Percentiles rank a stretch among this genome's conserved stretches.
Evolutionary conservation across 2,797 vertebrate species (phyloP).

Genomic region (Pempheris klunzingeri): DNA sequence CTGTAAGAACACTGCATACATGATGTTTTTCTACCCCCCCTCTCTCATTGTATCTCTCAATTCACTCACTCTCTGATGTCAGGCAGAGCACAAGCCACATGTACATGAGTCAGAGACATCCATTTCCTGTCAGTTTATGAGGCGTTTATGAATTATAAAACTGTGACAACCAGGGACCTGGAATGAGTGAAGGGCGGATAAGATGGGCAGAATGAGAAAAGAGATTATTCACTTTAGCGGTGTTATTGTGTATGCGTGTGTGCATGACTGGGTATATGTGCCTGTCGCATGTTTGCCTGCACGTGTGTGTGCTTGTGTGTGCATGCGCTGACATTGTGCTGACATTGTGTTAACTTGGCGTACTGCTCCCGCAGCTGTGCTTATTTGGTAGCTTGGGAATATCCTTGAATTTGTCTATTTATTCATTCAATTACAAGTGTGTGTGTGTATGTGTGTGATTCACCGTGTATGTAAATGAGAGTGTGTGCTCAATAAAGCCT

Average conservation of each 20-base stretch:
- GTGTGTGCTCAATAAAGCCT: constrained; percentile 57
- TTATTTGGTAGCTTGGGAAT: constrained; percentile 69
- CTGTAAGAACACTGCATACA: constrained; percentile 58
- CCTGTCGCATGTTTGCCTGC: constrained; percentile 20
- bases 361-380: constrained; percentile 64
- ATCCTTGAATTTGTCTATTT: constrained; percentile 70
- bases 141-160: constrained; percentile 72
- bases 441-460: constrained; percentile 26
- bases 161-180: constrained; percentile 41
- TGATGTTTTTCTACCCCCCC: constrained; percentile 26
- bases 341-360: constrained; percentile 71
- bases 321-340: constrained; percentile 69
- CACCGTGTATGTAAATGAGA: constrained; percentile 48
- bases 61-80: constrained; percentile 44
- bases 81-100: constrained; percentile 45
- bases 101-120: constrained; percentile 51
- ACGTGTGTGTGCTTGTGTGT: neutral
- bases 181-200: constrained; percentile 36
- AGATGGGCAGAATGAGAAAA: constrained; percentile 48
- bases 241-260: neutral
- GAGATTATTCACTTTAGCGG: constrained; percentile 30
- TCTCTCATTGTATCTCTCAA: constrained; percentile 11
- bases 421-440: constrained; percentile 68
- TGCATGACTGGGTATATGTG: constrained; percentile 5
- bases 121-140: constrained; percentile 66